Evolutionary conservation across 2,888 invertebrate genomes (phyloP), one percentile per base, ranked within the genome.

Genomic region (Drosophila percnosoma): DNA sequence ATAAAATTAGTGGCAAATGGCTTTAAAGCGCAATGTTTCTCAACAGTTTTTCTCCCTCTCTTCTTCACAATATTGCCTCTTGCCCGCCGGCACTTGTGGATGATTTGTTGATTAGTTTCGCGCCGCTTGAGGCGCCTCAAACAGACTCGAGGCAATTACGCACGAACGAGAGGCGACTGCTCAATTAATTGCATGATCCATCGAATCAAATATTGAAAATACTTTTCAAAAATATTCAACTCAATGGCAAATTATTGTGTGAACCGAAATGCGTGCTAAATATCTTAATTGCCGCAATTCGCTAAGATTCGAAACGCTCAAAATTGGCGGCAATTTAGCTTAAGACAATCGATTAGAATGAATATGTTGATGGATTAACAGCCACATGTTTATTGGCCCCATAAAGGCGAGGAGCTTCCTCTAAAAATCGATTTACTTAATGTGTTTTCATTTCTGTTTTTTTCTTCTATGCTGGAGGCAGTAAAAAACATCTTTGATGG

Each of bases 1-100:
- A 88, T 85, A 88, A 85, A 85, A 85, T 85, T 85, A 85, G 88
- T 83, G 74, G 65, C 69, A 85, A 85, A 85, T 86, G 81, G 64
- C 81, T 85, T 88, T 80, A 88, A 85, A 88, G 71, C 72, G 73
- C 82, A 77, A 75, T 65, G 60, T 65, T 82, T 76, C 68, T 34
- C 42, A 49, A 42, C 65, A 40, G 65, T 70, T 76, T 63, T 31
- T 27, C 42, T 21, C 45, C 6, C 52, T 3, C 34, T 51, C 36
- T 51, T 31, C 60, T 29, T 57, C 55, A 53, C n/a, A 58, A 65
- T 64, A 54, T 34, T 65, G 53, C 51, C 27, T 59, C 69, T 65
- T 55, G 49, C 5, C 54, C 15, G 8, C 7, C 15, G 45, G 15
- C 24, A 15, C 48, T 75, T 73, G 74, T 59, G 76, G 79, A 70